Evolutionary conservation across 2,113 vertebrate genomes (phyloP), one percentile per base, ranked within the genome.

Genomic region (Mesocricetus auratus): DNA sequence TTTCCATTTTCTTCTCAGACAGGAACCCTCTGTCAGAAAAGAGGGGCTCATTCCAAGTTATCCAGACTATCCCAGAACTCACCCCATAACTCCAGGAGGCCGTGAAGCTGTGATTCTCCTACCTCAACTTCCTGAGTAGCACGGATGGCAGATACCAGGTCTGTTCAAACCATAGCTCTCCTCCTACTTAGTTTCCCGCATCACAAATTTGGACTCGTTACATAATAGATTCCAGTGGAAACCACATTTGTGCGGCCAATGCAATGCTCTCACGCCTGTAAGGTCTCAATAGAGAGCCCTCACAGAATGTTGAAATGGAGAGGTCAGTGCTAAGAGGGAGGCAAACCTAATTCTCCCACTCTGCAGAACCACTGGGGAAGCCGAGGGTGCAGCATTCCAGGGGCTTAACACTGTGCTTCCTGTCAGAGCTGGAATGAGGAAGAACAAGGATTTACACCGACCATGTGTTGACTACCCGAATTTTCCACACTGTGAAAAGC

Each of bases 391-490:
- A 16, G 36, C 36, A 39, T 29, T 79, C 36, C 7, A 11, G 4
- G 33, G 60, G 47, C 42, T 33, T 86, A 77, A 29, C 45, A 56
- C 31, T 47, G 50, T 50, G 45, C 74, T 91, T 77, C 64, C 39
- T 75, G 13, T 42, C 42, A 31, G 42, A 53, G n/a, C 42, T 82
- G 31, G 53, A 81, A 82, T 58, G 26, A n/a, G 29, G 60, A 71
- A 3, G 56, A 42, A 36, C 50, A 5, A 56, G 47, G 75, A 93
- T 93, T 98, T 71, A 81, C 66, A 81, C 75, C 45, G 64, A 93
- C 75, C 7, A 87, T 11, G 47, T 29, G 62, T 53, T 78, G 47
- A 24, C 39, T 68, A 4, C 19, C 94, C 91, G 22, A 64, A 81
- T 86, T 89, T 90, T 74, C 78, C 39, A 42, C n/a, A 47, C 36